A percentile compares a stretch with the other conserved stretches of the same genome.
These are phyloP conservation scores for Glossosoma conforme DNA, from an alignment of 1,140 invertebrate genomes.

Conservation along the genomic window DNA sequence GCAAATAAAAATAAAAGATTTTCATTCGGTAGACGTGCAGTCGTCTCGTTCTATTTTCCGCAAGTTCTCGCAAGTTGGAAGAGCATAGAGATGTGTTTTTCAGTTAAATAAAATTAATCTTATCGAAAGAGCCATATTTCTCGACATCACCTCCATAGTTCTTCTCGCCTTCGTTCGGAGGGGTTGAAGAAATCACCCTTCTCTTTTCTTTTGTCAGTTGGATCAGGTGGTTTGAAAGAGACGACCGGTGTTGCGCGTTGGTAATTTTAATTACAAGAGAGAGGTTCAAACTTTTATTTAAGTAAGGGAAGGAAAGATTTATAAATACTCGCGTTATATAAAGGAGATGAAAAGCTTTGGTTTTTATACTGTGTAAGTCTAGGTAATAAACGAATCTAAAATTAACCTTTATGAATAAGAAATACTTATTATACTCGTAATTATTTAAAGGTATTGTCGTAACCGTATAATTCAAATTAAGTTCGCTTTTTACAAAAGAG, in stretches of 20 bases:
- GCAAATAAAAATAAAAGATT: constrained; percentile 32
- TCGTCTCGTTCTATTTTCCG: constrained; percentile 14
- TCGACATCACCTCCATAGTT: constrained; percentile 44
- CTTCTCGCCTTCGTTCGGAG: constrained; percentile 45
- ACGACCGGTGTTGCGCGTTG: constrained; percentile 11
- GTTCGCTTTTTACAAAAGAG: too few relatives aligned
- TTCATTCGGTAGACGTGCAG: constrained; percentile 14
- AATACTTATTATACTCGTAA: too few relatives aligned
- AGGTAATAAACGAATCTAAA: not conserved
- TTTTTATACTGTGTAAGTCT: constrained; percentile 9
- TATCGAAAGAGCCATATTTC: constrained; percentile 51
- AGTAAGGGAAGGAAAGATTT: constrained; percentile 39
- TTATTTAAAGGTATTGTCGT: too few relatives aligned
- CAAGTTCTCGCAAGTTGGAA: constrained; percentile 3
- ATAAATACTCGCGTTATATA: constrained; percentile 40
- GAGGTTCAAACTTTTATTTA: constrained; percentile 33
- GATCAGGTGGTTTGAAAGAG: not conserved
- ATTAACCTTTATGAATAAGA: too few relatives aligned
- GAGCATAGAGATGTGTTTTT: constrained; percentile 29
- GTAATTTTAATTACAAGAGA: constrained; percentile 32
- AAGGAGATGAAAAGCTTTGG: constrained; percentile 39
- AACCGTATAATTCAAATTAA: too few relatives aligned
- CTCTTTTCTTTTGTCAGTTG: constrained; percentile 36
- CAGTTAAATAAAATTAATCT: constrained; percentile 46
- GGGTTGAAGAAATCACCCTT: constrained; percentile 33